Base-by-base conservation (phyloP, 2,113 vertebrate species). In the Nesogale talazaci region DNA sequence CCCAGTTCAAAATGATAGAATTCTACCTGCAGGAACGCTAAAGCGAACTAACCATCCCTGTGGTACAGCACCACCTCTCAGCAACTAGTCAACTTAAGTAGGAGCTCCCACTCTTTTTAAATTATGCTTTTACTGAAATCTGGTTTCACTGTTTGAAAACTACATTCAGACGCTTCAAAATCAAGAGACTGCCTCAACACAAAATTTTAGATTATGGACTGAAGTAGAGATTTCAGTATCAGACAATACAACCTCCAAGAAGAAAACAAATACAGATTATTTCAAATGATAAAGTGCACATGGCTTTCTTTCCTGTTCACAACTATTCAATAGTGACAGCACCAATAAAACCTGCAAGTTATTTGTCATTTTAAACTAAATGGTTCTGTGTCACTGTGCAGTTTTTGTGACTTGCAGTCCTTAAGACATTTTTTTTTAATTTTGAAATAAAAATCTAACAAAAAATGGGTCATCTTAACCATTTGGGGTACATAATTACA, bases 281-380 rank as follows among this genome's bases (percentile, higher is more conserved):
- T 42, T 95, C 70, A 61, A 97, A 94, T 52, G 80, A 34, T 56
- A 95, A 92, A 25, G 75, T 0, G 0, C 70, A 84, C 76, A 29
- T 81, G 96, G 76, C 20, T 70, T 80, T 92, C 42, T 74, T 17
- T 88, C 87, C 65, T 70, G 23, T 85, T 61, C 57, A 94, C 92
- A 97, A 75, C 42, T 88, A 65, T 22, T n/a, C 34, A 88, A 11
- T 27, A 95, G 85, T 25, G 85, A 23, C 19, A 94, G 82, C 38
- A 95, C 22, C 46, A 90, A 85, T 96, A 95, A 83, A 87, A 85
- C 46, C 87, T 95, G 59, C 69, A 67, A 19, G 92, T 4, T 2
- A n/a, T 36, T 94, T 93, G 94, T 95, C 94, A 94, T 91, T 96
- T 95, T 84, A 97, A 97, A 94, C 52, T 56, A 93, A 95, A 78